Evolutionary conservation across 2,888 invertebrate species (phyloP).

Genomic region (Tridacna gigas): DNA sequence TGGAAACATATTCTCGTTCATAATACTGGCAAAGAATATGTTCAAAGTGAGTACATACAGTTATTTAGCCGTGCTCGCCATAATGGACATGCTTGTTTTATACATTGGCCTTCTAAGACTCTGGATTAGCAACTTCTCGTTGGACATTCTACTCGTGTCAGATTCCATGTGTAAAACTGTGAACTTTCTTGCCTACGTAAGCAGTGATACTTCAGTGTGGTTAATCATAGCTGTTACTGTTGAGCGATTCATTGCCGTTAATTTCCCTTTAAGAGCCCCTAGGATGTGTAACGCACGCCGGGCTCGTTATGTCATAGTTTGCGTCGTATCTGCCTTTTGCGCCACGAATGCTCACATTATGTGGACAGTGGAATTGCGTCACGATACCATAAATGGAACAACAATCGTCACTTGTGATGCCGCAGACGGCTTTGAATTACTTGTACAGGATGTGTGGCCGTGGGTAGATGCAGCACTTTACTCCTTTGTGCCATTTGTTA

Average conservation of each 20-base stretch:
- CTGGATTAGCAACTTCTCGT: slow-evolving; percentile 81
- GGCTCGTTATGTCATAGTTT: slow-evolving; percentile 69
- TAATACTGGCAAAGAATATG: slow-evolving; percentile 81
- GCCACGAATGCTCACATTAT: slow-evolving; percentile 80
- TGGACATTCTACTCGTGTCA: slow-evolving; percentile 74
- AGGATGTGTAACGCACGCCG: slow-evolving; percentile 76
- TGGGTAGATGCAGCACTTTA: slow-evolving; percentile 83
- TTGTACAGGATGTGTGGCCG: slow-evolving; percentile 80
- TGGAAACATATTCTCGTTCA: slow-evolving; percentile 83
- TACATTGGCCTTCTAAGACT: slow-evolving; percentile 82
- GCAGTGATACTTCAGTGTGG: slow-evolving; percentile 83
- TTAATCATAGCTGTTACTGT: slow-evolving; percentile 83
- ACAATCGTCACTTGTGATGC: slow-evolving; percentile 63
- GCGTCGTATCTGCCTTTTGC: slow-evolving; percentile 73
- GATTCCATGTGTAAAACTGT: slow-evolving; percentile 81
- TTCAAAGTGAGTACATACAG: slow-evolving; percentile 82
- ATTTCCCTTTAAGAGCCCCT: slow-evolving; percentile 80
- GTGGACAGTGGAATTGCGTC: slow-evolving; percentile 76
- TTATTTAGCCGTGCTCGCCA: slow-evolving; percentile 82
- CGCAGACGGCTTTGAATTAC: slow-evolving; percentile 50
- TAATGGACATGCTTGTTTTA: slow-evolving; percentile 82
- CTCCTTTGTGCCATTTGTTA: slow-evolving; percentile 81
- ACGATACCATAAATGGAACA: neutral
- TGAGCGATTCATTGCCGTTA: slow-evolving; percentile 83
- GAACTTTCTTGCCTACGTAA: slow-evolving; percentile 78